These are phyloP conservation scores for Charina bottae DNA, from an alignment of 2,113 vertebrate genomes.

Conservation along the genomic window DNA sequence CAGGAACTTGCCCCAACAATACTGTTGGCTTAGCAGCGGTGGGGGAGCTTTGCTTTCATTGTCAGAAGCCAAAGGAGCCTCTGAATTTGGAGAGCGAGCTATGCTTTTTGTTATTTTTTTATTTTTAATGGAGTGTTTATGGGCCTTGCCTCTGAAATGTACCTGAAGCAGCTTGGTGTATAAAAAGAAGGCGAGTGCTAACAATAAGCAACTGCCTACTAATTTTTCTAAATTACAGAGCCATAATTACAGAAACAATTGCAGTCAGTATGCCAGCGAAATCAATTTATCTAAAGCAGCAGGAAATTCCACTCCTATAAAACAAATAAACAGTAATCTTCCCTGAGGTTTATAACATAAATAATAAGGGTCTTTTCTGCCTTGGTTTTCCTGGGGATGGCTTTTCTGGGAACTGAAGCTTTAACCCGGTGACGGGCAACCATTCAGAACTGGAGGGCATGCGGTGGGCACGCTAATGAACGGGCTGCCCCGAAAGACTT, in stretches of 20 bases:
- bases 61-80: neutral
- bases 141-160: neutral
- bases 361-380: too few species aligned
- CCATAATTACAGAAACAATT: neutral
- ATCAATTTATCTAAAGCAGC: neutral
- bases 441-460: too few species aligned
- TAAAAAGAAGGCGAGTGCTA: neutral
- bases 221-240: neutral
- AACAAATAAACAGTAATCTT: too few species aligned
- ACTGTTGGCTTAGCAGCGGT: neutral
- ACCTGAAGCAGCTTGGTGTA: neutral
- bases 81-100: neutral
- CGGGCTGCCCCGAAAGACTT: too few species aligned
- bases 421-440: too few species aligned
- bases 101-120: neutral
- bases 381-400: too few species aligned
- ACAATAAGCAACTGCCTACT: neutral
- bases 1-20: neutral
- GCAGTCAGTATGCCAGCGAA: neutral
- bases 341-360: too few species aligned
- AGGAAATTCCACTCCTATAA: neutral
- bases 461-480: too few species aligned
- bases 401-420: too few species aligned
- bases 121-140: neutral
- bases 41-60: neutral